These are phyloP conservation scores for Hirudinaria manillensis DNA, from an alignment of 2,888 invertebrate genomes.

Conservation along the genomic window DNA sequence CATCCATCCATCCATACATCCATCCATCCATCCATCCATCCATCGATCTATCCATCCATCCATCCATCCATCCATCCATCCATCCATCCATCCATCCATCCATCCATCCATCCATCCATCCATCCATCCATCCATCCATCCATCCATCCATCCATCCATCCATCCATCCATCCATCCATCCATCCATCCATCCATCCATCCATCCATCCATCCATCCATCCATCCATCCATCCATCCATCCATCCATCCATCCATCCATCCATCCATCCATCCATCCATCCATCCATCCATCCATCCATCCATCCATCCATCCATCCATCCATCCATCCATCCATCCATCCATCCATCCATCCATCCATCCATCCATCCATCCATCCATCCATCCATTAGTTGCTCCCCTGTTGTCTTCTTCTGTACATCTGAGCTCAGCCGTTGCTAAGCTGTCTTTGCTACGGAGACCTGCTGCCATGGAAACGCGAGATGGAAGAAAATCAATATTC, in stretches of 20 bases:
- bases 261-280: neutral
- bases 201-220: slow-evolving; percentile 4
- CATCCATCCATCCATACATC: neutral
- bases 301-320: slow-evolving; percentile 6
- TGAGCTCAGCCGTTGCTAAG: neutral
- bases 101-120: slow-evolving; percentile 10
- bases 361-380: slow-evolving; percentile 5
- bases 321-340: slow-evolving; percentile 7
- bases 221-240: neutral
- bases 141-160: slow-evolving; percentile 16
- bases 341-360: neutral
- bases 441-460: slow-evolving; percentile 8
- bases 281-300: neutral
- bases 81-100: neutral
- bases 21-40: neutral
- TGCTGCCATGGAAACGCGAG: slow-evolving; percentile 10
- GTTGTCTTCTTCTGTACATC: neutral
- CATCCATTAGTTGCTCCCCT: neutral
- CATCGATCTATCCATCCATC: too few relatives aligned
- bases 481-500: slow-evolving; percentile 5
- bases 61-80: neutral
- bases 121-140: slow-evolving; percentile 16
- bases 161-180: slow-evolving; percentile 16
- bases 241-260: neutral
- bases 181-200: slow-evolving; percentile 14